A percentile compares a stretch with the other conserved stretches of the same genome.
These are phyloP conservation scores for Torymus texanus DNA, from an alignment of 2,888 invertebrate genomes.

Conservation along the genomic window DNA sequence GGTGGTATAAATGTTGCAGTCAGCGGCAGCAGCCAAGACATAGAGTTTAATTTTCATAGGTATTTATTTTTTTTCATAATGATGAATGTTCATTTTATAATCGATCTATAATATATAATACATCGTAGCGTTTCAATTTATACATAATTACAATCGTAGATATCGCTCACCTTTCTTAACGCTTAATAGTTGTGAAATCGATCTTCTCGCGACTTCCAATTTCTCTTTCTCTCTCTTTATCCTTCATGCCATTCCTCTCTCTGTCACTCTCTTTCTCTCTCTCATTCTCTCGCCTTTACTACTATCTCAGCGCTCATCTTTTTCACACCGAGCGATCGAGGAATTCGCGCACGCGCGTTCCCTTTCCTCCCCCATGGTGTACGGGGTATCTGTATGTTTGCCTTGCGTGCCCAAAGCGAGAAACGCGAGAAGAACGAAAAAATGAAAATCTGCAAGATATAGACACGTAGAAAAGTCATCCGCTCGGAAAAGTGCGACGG, in stretches of 20 bases:
- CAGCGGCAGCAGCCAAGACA: neutral
- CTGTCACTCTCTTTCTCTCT: neutral
- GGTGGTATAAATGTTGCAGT: too few relatives aligned
- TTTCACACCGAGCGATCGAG: slow-evolving; percentile 40
- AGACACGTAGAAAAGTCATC: slow-evolving; percentile 63
- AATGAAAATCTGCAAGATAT: slow-evolving; percentile 57
- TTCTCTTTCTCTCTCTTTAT: slow-evolving; percentile 11
- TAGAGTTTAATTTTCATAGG: slow-evolving; percentile 65
- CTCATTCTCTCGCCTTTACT: neutral
- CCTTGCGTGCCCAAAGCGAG: slow-evolving; percentile 3
- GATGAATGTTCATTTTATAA: slow-evolving; percentile 74
- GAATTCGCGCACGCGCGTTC: slow-evolving; percentile 45
- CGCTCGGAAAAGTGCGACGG: slow-evolving; percentile 51
- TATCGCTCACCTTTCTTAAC: slow-evolving; percentile 65
- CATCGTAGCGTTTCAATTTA: slow-evolving; percentile 73
- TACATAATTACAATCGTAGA: slow-evolving; percentile 73
- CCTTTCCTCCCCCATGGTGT: neutral
- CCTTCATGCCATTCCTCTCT: slow-evolving; percentile 6
- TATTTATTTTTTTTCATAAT: slow-evolving; percentile 71
- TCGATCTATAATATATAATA: slow-evolving; percentile 74
- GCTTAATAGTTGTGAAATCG: slow-evolving; percentile 67
- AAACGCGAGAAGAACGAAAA: slow-evolving; percentile 60
- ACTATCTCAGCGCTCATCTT: slow-evolving; percentile 35
- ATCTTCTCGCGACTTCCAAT: slow-evolving; percentile 62
- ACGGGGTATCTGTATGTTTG: neutral